Conservation (phyloP, 1,140 invertebrate species). For the Antheraea mylitta region DNA sequence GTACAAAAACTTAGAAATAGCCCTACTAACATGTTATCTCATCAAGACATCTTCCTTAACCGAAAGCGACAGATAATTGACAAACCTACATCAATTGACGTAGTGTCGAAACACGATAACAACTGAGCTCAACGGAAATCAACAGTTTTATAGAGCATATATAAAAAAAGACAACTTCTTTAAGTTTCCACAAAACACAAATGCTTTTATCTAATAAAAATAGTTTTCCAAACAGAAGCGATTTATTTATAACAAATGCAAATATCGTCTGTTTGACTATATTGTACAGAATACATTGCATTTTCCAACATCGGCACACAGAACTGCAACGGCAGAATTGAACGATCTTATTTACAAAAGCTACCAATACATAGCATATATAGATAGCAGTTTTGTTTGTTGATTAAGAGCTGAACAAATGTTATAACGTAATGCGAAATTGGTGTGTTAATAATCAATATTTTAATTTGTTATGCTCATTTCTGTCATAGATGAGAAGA, state of each 20-base stretch:
- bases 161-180: too few relatives aligned
- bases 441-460: not conserved
- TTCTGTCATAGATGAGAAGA: not conserved
- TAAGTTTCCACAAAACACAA: too few relatives aligned
- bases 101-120: too few relatives aligned
- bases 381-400: constrained; percentile 16
- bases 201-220: not conserved
- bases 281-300: constrained; percentile 10
- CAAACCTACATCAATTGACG: too few relatives aligned
- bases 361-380: constrained; percentile 13
- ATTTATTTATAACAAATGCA: not conserved
- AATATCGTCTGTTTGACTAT: not conserved
- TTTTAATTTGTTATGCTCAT: not conserved
- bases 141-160: too few relatives aligned
- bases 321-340: constrained; percentile 6
- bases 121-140: too few relatives aligned
- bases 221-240: not conserved
- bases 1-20: too few relatives aligned
- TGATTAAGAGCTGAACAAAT: constrained; percentile 15
- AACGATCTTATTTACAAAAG: constrained; percentile 21
- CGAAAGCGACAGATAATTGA: too few relatives aligned
- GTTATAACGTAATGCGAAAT: not conserved
- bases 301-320: constrained; percentile 4
- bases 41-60: too few relatives aligned
- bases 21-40: too few relatives aligned